Evolutionary conservation across 2,797 vertebrate species (phyloP).

Genomic region (Crypturellus tataupa): DNA sequence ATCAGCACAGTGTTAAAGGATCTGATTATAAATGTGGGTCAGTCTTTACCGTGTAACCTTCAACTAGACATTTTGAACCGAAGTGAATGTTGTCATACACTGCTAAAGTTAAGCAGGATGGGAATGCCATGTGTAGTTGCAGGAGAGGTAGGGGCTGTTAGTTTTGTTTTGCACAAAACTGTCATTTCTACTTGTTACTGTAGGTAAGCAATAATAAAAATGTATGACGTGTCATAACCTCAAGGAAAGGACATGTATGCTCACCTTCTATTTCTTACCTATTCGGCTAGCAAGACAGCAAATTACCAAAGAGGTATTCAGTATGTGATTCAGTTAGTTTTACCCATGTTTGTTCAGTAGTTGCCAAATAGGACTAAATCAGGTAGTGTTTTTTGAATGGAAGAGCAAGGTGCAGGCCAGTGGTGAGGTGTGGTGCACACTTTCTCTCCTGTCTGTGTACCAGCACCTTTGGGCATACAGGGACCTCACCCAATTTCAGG

Average conservation of each 20-base stretch:
- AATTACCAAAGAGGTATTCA: not conserved
- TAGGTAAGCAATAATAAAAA: not conserved
- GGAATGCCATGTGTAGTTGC: not conserved
- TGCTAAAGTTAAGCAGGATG: not conserved
- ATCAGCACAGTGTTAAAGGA: not conserved
- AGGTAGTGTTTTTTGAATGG: not conserved
- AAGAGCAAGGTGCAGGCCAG: not conserved
- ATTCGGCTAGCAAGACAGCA: not conserved
- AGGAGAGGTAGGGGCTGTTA: not conserved
- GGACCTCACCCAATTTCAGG: not conserved
- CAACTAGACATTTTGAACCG: not conserved
- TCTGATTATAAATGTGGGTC: not conserved
- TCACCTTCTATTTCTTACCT: not conserved
- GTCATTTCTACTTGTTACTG: not conserved
- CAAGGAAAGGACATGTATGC: not conserved
- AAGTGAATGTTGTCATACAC: not conserved
- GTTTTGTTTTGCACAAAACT: not conserved
- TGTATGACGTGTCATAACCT: rapidly evolving
- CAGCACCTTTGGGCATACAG: not conserved
- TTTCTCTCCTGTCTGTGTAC: not conserved
- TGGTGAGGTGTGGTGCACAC: not conserved
- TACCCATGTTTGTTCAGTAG: not conserved
- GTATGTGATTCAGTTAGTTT: not conserved
- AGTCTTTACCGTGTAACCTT: not conserved
- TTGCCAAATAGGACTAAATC: not conserved